Percentiles rank a stretch among this genome's conserved stretches.
Evolutionary conservation across 2,888 invertebrate species (phyloP).

Genomic region (Graphium colonna): DNA sequence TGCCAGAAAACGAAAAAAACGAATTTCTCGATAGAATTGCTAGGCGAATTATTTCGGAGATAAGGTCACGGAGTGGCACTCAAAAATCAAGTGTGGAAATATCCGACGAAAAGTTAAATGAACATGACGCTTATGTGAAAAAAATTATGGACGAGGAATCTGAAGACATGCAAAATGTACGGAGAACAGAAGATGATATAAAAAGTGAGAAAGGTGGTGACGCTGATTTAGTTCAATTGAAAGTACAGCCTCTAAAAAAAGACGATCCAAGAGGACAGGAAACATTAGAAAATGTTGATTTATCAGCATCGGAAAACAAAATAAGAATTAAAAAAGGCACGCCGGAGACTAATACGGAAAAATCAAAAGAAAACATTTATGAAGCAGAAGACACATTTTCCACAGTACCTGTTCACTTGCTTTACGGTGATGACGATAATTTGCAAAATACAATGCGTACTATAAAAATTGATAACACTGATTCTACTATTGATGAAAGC

Average conservation of each 20-base stretch:
- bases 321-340: constrained; percentile 27
- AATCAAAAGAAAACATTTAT: constrained; percentile 7
- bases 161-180: constrained; percentile 31
- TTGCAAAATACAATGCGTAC: background rate
- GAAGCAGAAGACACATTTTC: constrained; percentile 17
- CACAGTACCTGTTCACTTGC: constrained; percentile 31
- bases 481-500: background rate
- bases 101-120: constrained; percentile 43
- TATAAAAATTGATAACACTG: background rate
- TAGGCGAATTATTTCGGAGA: constrained; percentile 51
- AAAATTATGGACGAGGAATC: constrained; percentile 51
- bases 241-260: constrained; percentile 26
- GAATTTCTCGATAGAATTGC: constrained; percentile 56
- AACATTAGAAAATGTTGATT: constrained; percentile 30
- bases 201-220: constrained; percentile 10
- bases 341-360: constrained; percentile 8
- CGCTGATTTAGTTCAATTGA: constrained; percentile 16
- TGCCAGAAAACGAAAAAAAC: constrained; percentile 56
- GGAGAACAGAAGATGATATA: constrained; percentile 17
- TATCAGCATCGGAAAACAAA: constrained; percentile 28
- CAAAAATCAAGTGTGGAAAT: constrained; percentile 39
- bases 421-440: constrained; percentile 26
- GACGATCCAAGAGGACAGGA: constrained; percentile 22
- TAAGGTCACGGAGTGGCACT: constrained; percentile 35
- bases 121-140: constrained; percentile 48